Conservation (phyloP, 92 coral and sea anemone genomes). For the Phenganax marumi region DNA sequence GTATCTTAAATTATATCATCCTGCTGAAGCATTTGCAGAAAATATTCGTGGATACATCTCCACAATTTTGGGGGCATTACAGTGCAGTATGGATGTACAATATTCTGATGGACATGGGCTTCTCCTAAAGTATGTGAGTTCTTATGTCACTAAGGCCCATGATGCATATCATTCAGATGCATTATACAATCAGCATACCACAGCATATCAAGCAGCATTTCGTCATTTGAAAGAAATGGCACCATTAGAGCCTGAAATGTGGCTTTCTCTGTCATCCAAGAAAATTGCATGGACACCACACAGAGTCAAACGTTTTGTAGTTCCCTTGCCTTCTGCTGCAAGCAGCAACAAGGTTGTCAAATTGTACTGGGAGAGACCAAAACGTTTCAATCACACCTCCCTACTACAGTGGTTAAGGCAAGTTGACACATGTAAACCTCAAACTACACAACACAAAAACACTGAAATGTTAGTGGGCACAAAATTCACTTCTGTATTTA, state of each 20-base stretch:
- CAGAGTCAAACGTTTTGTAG: no score
- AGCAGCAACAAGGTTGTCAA: background rate
- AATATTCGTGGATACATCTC: constrained; percentile 54
- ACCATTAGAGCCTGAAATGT: constrained; percentile 24
- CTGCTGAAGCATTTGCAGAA: constrained; percentile 8
- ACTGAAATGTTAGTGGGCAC: constrained; percentile 27
- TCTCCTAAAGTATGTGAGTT: constrained; percentile 49
- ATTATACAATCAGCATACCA: background rate
- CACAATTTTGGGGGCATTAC: no score
- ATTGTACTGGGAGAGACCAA: constrained; percentile 1
- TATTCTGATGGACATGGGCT: constrained; percentile 50
- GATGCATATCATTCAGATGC: constrained; percentile 17
- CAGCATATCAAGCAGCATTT: constrained; percentile 3
- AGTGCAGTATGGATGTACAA: no score
- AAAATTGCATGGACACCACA: no score
- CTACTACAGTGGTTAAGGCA: constrained; percentile 24
- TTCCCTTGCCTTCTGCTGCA: background rate
- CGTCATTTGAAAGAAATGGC: no score
- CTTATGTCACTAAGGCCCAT: no score
- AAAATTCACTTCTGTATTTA: background rate
- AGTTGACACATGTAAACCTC: background rate
- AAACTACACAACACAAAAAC: background rate
- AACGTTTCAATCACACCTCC: background rate
- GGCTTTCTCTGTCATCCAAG: constrained; percentile 6
- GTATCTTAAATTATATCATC: background rate